Base-by-base conservation (phyloP, 2,113 vertebrate species). In the Centropristis striata region DNA sequence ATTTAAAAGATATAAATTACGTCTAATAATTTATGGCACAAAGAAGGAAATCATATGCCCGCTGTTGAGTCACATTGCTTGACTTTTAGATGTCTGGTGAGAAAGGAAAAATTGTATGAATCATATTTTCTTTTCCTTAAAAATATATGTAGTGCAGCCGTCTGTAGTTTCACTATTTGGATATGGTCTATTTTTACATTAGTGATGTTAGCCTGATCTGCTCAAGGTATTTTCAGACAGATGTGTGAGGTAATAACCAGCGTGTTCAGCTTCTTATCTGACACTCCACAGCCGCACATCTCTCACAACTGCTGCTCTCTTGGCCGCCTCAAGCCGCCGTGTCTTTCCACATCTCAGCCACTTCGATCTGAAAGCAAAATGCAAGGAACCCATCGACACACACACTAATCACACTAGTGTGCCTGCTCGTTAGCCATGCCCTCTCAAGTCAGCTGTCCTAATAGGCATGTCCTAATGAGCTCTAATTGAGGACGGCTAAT, bases 391-490 rank as follows among this genome's bases (percentile, higher is more conserved):
- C 64, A 75, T 89, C 70, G 83, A 89, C 87, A 81, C 65, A n/a
- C 71, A 42, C 64, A 28, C 75, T 87, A 83, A 88, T 93, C 79
- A 78, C 83, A 75, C 65, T 37, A 65, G 88, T 73, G 77, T 67
- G 84, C 73, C 78, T 84, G 75, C 88, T 90, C 63, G 86, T 92
- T 87, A 91, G 78, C 85, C 59, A 55, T 88, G 84, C 80, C 85
- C 83, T 93, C 86, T 71, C 78, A 86, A 91, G 86, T 91, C 89
- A 49, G 86, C 59, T 50, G 79, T 83, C 78, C 85, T 93, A 92
- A 94, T 90, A 86, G 81, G 84, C 92, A 90, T 93, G 89, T 84
- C 85, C 78, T 93, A 93, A 94, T 94, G 88, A 93, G 87, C 78
- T 86, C 77, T 92, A 92, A 93, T 93, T 93, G 90, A 88, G 88